Evolutionary conservation across 2,113 vertebrate genomes (phyloP).

Genomic region (Pipa parva): DNA sequence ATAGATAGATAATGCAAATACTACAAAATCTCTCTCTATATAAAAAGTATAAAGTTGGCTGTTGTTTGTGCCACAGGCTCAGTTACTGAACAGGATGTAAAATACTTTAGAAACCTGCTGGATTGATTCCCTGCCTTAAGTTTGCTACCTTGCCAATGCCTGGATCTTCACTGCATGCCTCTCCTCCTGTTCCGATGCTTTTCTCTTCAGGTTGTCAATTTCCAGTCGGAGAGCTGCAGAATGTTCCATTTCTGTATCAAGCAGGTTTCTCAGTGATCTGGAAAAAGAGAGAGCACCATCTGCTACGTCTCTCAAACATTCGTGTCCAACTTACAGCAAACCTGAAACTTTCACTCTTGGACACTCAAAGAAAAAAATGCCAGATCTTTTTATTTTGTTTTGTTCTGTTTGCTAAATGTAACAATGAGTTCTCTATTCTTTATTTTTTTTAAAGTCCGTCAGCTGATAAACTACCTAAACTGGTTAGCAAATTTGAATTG

Average conservation of each 20-base stretch:
- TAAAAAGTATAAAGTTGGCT: too few relatives aligned
- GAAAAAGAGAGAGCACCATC: slow-evolving; percentile 21
- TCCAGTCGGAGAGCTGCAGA: slow-evolving; percentile 87
- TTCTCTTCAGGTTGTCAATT: slow-evolving; percentile 76
- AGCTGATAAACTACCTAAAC: too few relatives aligned
- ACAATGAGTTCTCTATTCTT: too few relatives aligned
- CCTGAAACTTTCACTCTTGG: neutral
- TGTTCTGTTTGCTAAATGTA: too few relatives aligned
- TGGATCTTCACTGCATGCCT: slow-evolving; percentile 81
- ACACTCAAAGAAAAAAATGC: neutral
- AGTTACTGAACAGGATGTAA: slow-evolving; percentile 1
- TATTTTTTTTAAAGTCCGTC: too few relatives aligned
- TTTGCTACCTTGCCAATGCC: slow-evolving; percentile 78
- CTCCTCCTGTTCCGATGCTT: slow-evolving; percentile 83
- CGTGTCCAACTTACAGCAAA: neutral
- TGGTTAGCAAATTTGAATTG: too few relatives aligned
- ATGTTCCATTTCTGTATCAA: slow-evolving; percentile 96
- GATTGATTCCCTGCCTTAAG: slow-evolving; percentile 6
- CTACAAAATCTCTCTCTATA: too few relatives aligned
- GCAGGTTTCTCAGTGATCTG: slow-evolving; percentile 86
- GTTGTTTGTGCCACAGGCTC: neutral
- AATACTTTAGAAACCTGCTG: slow-evolving; percentile 17
- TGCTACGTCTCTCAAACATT: slow-evolving; percentile 3
- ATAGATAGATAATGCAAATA: too few relatives aligned
- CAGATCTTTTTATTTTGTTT: too few relatives aligned